Evolutionary conservation across 2,888 invertebrate species (phyloP), one percentile per base, ranked within the genome.

Genomic region (Rhamnusium bicolor): DNA sequence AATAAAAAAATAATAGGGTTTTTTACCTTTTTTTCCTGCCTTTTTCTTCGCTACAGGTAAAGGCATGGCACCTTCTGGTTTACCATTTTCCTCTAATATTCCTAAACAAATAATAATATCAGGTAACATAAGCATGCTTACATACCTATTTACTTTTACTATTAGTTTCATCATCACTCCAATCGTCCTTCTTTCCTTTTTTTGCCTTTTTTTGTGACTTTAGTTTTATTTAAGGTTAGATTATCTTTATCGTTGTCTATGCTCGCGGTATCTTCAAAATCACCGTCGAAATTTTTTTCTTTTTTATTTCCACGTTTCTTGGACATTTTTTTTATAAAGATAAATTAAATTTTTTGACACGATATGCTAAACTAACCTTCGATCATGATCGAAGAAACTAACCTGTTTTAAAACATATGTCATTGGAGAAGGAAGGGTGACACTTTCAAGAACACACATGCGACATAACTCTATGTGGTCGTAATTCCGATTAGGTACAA

Each of bases 251-350:
- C 84, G n/a, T 74, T 78, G 46, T 82, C 82, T 12, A 77, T 78
- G 63, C 89, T 78, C 40, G 75, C 73, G 24, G 84, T 85, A 63
- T 90, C 90, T 58, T 90, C 86, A 66, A 69, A 74, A 75, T 91
- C 91, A 21, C 91, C 90, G 54, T 91, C 91, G 0, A 90, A 82
- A 75, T 90, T 90, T 83, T 89, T 89, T 80, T 90, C 91, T 83
- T 92, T 92, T 82, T 91, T 92, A 77, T 88, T 89, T 68, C 90
- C 90, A 75, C 89, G 90, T 86, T 90, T 91, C 84, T 92, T 92
- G 6, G 92, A 92, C 92, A 92, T 92, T 63, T 66, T 74, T 24
- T 2, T 58, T 58, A 2, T 18, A 24, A n/a, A n/a, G n/a, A n/a
- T n/a, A n/a, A n/a, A 54, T 29, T 29, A 63, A 65, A 65, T 32